Evolutionary conservation across 2,797 vertebrate genomes (phyloP).

Genomic region (Gallinago solitaria): DNA sequence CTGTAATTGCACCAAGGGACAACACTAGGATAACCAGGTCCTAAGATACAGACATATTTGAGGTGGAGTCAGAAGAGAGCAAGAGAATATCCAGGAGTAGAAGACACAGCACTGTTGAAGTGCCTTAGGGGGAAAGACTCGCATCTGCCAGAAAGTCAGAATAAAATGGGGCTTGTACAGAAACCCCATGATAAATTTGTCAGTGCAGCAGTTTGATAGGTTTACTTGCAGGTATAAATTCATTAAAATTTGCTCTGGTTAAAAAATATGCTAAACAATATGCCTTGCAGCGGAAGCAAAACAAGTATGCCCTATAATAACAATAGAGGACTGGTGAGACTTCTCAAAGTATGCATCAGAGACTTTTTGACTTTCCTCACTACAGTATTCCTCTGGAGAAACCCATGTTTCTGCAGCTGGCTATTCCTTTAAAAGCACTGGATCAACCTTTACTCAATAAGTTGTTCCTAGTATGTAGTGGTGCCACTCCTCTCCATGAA

Average conservation of each 20-base stretch:
- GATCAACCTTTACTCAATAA: background rate
- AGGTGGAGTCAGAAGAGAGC: conserved; percentile 18
- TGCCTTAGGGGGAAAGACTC: conserved; percentile 11
- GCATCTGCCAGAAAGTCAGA: background rate
- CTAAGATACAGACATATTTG: background rate
- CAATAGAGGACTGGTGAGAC: background rate
- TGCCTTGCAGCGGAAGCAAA: background rate
- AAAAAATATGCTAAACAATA: background rate
- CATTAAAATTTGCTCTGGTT: background rate
- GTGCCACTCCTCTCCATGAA: background rate
- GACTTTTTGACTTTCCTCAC: background rate
- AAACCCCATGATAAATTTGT: background rate
- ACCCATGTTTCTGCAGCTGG: background rate
- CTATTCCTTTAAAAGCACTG: background rate
- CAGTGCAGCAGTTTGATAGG: background rate
- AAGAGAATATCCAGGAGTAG: conserved; percentile 23
- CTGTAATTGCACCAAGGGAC: conserved; percentile 48
- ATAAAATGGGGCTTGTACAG: background rate
- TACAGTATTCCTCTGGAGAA: background rate
- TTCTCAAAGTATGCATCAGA: background rate
- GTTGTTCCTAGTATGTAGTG: background rate
- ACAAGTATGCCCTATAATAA: background rate
- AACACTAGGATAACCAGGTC: conserved; percentile 14
- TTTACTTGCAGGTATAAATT: background rate
- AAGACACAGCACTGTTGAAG: background rate